A percentile compares a stretch with the other conserved stretches of the same genome.
phyloP scores from a whole-genome alignment of 2,888 invertebrate species.

The Stenichneumon culpator region DNA sequence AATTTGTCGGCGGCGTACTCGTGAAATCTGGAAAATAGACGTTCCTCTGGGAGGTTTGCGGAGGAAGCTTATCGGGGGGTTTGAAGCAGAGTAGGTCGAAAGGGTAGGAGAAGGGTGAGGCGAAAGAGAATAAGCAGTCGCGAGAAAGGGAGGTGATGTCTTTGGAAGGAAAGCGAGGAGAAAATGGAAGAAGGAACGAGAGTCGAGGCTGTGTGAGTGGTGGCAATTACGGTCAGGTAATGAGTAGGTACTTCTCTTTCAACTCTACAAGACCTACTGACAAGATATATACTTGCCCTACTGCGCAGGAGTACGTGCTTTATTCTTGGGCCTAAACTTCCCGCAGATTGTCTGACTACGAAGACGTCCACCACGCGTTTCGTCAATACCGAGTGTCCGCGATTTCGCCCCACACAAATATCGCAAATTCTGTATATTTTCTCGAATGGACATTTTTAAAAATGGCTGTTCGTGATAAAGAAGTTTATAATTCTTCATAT shows the following conservation, averaged over 20 bases:
- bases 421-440: background rate
- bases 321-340: background rate
- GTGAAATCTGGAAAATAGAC: slow-evolving; percentile 17
- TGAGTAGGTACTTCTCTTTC: slow-evolving; percentile 59
- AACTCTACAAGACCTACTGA: slow-evolving; percentile 37
- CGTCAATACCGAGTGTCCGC: slow-evolving; percentile 1
- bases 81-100: slow-evolving; percentile 49
- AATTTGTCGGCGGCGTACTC: background rate
- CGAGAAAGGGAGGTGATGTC: slow-evolving; percentile 36
- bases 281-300: slow-evolving; percentile 16
- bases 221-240: slow-evolving; percentile 69
- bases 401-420: background rate
- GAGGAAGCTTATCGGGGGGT: slow-evolving; percentile 40
- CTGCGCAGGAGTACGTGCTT: background rate
- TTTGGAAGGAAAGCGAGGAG: slow-evolving; percentile 47
- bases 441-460: background rate
- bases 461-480: background rate
- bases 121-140: slow-evolving; percentile 45
- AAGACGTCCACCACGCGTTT: background rate
- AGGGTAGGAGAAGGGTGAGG: slow-evolving; percentile 41
- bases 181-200: slow-evolving; percentile 59
- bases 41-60: slow-evolving; percentile 13
- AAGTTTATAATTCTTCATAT: background rate
- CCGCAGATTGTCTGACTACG: background rate
- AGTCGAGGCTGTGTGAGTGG: slow-evolving; percentile 65